Conservation (phyloP, 2,113 vertebrate species). For the Passer montanus region DNA sequence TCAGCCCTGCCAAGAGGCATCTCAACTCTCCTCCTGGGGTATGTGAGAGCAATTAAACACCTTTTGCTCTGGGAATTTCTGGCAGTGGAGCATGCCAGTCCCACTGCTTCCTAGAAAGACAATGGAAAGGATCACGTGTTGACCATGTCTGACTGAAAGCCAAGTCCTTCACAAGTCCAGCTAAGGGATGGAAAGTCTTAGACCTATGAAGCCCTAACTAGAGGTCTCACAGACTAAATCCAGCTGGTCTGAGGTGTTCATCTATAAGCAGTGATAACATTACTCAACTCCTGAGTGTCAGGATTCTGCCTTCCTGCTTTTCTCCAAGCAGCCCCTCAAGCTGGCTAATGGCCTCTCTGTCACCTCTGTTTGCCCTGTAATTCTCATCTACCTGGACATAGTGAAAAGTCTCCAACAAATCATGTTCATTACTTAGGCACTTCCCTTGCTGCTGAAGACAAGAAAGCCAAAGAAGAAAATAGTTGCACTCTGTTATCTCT, state of each 20-base stretch:
- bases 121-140: neutral
- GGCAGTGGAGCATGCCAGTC: neutral
- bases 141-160: neutral
- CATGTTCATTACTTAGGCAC: neutral
- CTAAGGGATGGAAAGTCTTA: neutral
- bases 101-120: neutral
- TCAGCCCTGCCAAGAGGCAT: neutral
- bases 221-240: neutral
- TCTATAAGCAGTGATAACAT: neutral
- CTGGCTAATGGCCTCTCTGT: neutral
- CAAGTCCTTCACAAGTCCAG: neutral
- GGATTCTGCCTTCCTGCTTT: neutral
- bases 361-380: neutral
- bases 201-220: neutral
- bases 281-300: neutral
- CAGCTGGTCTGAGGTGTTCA: neutral
- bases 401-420: neutral
- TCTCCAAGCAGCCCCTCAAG: neutral
- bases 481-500: neutral
- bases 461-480: neutral
- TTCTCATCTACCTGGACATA: neutral
- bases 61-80: neutral
- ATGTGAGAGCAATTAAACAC: neutral
- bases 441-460: neutral
- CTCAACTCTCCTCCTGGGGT: neutral